Percentiles rank a stretch among this genome's conserved stretches.
Conservation (phyloP, 1,140 invertebrate species). For the Sarcophaga peregrina region DNA sequence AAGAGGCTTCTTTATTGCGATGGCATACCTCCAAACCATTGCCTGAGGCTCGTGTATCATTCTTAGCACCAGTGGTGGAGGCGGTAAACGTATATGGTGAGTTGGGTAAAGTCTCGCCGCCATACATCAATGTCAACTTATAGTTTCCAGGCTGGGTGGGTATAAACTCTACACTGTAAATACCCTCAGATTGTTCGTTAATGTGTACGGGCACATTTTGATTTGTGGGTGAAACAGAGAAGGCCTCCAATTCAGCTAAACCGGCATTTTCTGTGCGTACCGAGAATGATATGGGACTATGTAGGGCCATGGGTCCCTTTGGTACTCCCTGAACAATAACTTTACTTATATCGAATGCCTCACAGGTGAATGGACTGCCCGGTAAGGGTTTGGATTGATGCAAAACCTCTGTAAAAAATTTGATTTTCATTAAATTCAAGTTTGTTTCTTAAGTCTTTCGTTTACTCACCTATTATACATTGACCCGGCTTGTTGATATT, state of each 20-base stretch:
- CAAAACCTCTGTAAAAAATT: slow-evolving; percentile 77
- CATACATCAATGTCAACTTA: slow-evolving; percentile 88
- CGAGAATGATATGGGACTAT: slow-evolving; percentile 86
- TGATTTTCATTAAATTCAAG: background rate
- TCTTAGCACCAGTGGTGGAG: slow-evolving; percentile 62
- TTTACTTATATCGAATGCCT: slow-evolving; percentile 91
- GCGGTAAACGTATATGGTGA: slow-evolving; percentile 73
- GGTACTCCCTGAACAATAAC: slow-evolving; percentile 79
- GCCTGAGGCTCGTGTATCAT: slow-evolving; percentile 70
- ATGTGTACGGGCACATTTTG: slow-evolving; percentile 86
- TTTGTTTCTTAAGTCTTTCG: background rate
- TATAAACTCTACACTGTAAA: slow-evolving; percentile 84
- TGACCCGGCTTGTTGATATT: slow-evolving; percentile 82
- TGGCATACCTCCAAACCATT: slow-evolving; percentile 76
- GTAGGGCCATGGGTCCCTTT: slow-evolving; percentile 82
- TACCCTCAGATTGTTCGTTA: slow-evolving; percentile 77
- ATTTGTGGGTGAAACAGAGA: slow-evolving; percentile 89
- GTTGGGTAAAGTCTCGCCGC: slow-evolving; percentile 75
- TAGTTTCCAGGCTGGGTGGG: slow-evolving; percentile 91
- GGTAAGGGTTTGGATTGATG: slow-evolving; percentile 90
- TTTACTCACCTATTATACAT: slow-evolving; percentile 72
- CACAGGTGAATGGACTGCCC: slow-evolving; percentile 96
- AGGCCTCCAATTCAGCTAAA: slow-evolving; percentile 88
- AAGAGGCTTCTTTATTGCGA: slow-evolving; percentile 78
- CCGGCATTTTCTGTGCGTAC: slow-evolving; percentile 90